Conservation (phyloP, 2,113 vertebrate genomes). For the Cariama cristata region DNA sequence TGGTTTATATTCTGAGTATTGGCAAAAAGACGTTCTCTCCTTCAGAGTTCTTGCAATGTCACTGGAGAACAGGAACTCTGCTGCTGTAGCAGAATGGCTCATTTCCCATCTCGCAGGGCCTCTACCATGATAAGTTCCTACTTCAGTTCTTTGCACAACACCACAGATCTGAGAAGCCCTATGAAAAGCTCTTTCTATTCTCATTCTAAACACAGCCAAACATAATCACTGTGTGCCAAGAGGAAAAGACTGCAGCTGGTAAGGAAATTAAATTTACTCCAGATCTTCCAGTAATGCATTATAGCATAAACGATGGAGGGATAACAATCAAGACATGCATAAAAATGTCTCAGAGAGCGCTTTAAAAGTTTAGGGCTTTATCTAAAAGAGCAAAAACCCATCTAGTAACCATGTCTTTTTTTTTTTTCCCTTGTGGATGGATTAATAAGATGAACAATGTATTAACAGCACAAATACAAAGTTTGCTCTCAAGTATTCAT, state of each 20-base stretch:
- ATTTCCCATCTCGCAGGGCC: neutral
- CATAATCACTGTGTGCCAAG: slow-evolving; percentile 45
- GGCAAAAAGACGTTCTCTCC: neutral
- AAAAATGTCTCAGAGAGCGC: slow-evolving; percentile 16
- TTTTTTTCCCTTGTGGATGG: neutral
- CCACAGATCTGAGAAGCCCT: neutral
- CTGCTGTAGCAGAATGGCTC: neutral
- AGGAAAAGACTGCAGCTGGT: slow-evolving; percentile 56
- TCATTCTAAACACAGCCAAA: slow-evolving; percentile 56
- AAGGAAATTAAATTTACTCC: slow-evolving; percentile 71
- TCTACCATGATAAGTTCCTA: neutral
- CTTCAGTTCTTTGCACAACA: neutral
- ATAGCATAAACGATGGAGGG: slow-evolving; percentile 48
- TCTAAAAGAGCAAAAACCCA: neutral
- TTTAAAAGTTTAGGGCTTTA: slow-evolving; percentile 7
- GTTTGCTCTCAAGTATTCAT: neutral
- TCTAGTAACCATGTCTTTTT: neutral
- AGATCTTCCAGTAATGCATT: slow-evolving; percentile 55
- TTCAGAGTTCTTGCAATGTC: neutral
- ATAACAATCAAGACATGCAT: slow-evolving; percentile 44
- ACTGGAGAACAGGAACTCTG: neutral
- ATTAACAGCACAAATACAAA: neutral
- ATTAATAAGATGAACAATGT: neutral
- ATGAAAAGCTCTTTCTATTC: slow-evolving; percentile 49
- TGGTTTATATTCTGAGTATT: neutral